phyloP scores from a whole-genome alignment of 2,888 invertebrate genomes.

The Danaus chrysippus region DNA sequence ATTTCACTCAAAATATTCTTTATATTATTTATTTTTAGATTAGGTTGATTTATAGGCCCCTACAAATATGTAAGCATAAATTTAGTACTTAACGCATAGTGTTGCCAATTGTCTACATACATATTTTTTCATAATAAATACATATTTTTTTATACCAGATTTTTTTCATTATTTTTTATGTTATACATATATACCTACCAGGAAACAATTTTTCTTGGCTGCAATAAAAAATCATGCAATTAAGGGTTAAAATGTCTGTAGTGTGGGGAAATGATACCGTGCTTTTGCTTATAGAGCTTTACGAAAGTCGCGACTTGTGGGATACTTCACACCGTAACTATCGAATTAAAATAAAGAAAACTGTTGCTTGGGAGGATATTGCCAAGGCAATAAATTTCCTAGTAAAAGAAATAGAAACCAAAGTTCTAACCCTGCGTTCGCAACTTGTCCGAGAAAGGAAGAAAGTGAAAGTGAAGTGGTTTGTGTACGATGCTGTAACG shows the following conservation, averaged over 20 bases:
- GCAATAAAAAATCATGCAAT: not conserved
- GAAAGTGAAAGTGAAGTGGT: too few species aligned
- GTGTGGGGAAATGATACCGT: too few species aligned
- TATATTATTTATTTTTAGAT: conserved; percentile 24
- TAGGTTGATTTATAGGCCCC: conserved; percentile 19
- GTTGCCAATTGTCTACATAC: conserved; percentile 26
- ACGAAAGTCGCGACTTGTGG: too few species aligned
- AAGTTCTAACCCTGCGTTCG: too few species aligned
- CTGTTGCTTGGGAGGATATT: too few species aligned
- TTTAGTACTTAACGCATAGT: conserved; percentile 24
- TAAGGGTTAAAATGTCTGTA: not conserved
- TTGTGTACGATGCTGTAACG: too few species aligned
- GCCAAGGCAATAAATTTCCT: too few species aligned
- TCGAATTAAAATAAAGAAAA: too few species aligned
- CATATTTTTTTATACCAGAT: conserved; percentile 17
- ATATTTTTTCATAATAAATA: conserved; percentile 28
- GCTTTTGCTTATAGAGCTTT: too few species aligned
- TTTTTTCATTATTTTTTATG: conserved; percentile 22
- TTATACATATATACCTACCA: conserved; percentile 10
- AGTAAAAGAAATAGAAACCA: too few species aligned
- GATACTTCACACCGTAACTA: too few species aligned
- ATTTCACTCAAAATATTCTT: conserved; percentile 27
- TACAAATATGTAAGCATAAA: conserved; percentile 20
- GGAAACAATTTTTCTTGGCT: not conserved
- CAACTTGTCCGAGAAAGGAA: too few species aligned